phyloP scores from a whole-genome alignment of 2,113 vertebrate genomes.

The Serilophus lunatus region DNA sequence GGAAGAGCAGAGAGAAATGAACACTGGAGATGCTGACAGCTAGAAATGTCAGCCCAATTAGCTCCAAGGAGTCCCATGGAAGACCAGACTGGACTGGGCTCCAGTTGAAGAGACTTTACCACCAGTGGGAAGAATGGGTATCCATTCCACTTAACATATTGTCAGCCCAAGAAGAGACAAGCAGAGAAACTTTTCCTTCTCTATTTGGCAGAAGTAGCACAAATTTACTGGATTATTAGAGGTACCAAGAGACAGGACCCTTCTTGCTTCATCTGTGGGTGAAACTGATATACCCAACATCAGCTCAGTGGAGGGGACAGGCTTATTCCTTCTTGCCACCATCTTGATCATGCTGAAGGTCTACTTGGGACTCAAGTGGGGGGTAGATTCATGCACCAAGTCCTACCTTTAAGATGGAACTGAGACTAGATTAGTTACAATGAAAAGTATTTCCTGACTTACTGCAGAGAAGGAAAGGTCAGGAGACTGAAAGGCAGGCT shows the following conservation, averaged over 20 bases:
- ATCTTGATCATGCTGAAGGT: neutral
- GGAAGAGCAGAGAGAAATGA: neutral
- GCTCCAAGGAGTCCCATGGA: neutral
- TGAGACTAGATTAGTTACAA: slow-evolving; percentile 23
- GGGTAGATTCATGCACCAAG: neutral
- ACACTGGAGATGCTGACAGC: neutral
- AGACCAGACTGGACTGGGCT: neutral
- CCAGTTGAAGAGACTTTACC: neutral
- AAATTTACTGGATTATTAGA: neutral
- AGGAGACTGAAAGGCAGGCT: slow-evolving; percentile 47
- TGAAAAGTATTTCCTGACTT: slow-evolving; percentile 23
- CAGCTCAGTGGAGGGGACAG: neutral
- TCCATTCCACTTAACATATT: neutral
- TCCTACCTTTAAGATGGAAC: slow-evolving; percentile 13
- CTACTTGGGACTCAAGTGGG: neutral
- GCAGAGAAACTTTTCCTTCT: neutral
- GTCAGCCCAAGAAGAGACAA: neutral
- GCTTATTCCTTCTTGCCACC: neutral
- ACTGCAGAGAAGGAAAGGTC: neutral
- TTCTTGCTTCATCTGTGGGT: neutral
- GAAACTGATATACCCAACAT: neutral
- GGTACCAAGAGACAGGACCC: neutral
- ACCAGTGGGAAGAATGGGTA: neutral
- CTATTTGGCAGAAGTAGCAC: neutral
- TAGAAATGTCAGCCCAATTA: neutral